Evolutionary conservation across 2,888 invertebrate genomes (phyloP), one percentile per base, ranked within the genome.

Genomic region (Conops quadrifasciatus): DNA sequence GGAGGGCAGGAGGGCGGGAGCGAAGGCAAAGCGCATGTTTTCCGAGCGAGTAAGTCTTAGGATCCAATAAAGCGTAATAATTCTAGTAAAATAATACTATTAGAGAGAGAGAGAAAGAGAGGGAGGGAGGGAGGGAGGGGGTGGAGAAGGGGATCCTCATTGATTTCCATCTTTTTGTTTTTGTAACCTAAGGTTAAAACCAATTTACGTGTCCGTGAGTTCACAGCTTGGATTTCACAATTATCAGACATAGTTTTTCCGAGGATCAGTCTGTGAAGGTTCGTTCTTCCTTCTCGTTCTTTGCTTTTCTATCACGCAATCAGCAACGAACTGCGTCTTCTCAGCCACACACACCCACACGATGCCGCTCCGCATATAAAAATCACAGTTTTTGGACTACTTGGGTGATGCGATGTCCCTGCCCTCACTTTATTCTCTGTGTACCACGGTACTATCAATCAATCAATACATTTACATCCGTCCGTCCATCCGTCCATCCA

Each of bases 101-200:
- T 19, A 28, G 24, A 19, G 16, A 36, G 36, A 36, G 72, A 71
- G 73, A 70, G 71, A 73, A 71, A 56, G 72, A 51, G 72, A 71
- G 68, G 45, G 30, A 21, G 43, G 56, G 30, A 36, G 16, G 28
- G 30, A 19, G 53, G n/a, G 11, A 24, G 19, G 56, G 30, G 56
- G 15, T 30, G 2, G 45, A 26, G 66, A 28, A n/a, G 30, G 56
- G 58, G 5, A 36, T 36, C 9, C 36, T 9, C 36, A 36, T 36
- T 36, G 5, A 36, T 36, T 36, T 9, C 9, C 36, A 7, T 36
- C 36, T 36, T 9, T 36, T 36, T 36, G 36, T 4, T 36, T 36
- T 36, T 36, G 36, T 9, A 36, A 9, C 9, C 36, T 36, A 36
- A 36, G 36, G 9, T 9, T 7, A 36, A 36, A 26, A 16, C 5